Conservation (phyloP, 2,113 vertebrate genomes). For the Austrofundulus limnaeus region DNA sequence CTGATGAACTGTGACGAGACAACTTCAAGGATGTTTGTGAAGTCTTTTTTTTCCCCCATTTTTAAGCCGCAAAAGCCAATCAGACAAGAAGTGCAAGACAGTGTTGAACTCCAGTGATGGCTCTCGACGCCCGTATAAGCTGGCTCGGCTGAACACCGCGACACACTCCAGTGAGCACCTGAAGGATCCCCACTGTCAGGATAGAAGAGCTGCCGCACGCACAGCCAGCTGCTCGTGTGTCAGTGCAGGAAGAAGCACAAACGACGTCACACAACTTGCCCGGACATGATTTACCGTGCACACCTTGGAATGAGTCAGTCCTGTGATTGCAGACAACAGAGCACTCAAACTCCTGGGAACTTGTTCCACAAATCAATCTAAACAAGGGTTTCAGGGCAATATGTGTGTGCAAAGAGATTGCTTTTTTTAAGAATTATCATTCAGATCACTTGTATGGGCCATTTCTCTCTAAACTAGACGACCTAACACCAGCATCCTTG, state of each 20-base stretch:
- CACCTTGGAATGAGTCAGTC: slow-evolving; percentile 53
- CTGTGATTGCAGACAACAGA: slow-evolving; percentile 21
- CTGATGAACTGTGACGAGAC: slow-evolving; percentile 67
- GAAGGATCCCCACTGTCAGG: slow-evolving; percentile 60
- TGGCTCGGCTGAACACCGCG: slow-evolving; percentile 29
- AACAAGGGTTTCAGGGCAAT: slow-evolving; percentile 14
- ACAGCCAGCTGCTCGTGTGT: slow-evolving; percentile 62
- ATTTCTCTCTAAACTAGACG: slow-evolving; percentile 22
- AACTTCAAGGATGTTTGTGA: slow-evolving; percentile 71
- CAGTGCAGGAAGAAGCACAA: slow-evolving; percentile 24
- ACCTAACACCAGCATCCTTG: slow-evolving; percentile 16
- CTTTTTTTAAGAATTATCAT: slow-evolving; percentile 15
- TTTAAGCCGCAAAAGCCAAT: slow-evolving; percentile 20
- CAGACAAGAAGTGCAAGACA: slow-evolving; percentile 40
- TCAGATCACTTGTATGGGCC: slow-evolving; percentile 27
- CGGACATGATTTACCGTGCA: slow-evolving; percentile 61
- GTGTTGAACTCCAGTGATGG: slow-evolving; percentile 54
- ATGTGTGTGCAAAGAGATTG: neutral
- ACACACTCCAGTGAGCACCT: slow-evolving; percentile 58
- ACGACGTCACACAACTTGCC: slow-evolving; percentile 48
- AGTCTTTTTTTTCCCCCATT: slow-evolving; percentile 8
- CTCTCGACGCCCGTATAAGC: slow-evolving; percentile 63
- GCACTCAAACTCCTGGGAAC: slow-evolving; percentile 37
- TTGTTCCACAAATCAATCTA: slow-evolving; percentile 50
- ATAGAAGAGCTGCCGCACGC: slow-evolving; percentile 14